Evolutionary conservation across 2,888 invertebrate species (phyloP), one percentile per base, ranked within the genome.

Genomic region (Lochmaea crataegi): DNA sequence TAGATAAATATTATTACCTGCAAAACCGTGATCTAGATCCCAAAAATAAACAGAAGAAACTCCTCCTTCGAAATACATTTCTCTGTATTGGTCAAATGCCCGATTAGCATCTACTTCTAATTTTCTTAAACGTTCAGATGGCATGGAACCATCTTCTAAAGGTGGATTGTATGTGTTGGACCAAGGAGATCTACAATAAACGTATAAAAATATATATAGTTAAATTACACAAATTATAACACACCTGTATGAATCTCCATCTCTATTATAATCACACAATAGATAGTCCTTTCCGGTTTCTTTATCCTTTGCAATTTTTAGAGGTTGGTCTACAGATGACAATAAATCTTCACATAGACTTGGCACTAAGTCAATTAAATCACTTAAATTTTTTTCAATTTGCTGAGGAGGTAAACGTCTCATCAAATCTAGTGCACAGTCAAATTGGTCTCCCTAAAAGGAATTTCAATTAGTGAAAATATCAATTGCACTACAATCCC

Each of bases 31-130:
- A 85, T 99, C 99, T 86, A 99, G 90, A 84, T 99, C 99, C 99
- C 99, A 99, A 77, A 99, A 90, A 88, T 99, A 99, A 4, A 99
- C 99, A 7, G 99, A 99, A 18, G 99, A 99, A 0, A 99, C 98
- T 1, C 99, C 99, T 69, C 99, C 99, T 88, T 99, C 99, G 87
- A 97, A 99, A 87, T 99, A 99, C 94, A 99, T 96, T 87, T 99
- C 99, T 84, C 98, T 93, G 86, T 99, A 99, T 85, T 97, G 97
- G 87, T 99, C 98, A 86, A 99, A 99, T 14, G 99, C 99, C 85
- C 95, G 93, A 88, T 99, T 99, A 0, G 98, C 99, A 85, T 99
- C 99, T 75, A 99, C 92, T 89, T 99, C 99, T 81, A 99, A 88
- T 87, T 96, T 96, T 75, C 99, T 90, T 82, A 99, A 89, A 81